Percentiles rank a stretch among this genome's conserved stretches.
phyloP scores from a whole-genome alignment of 1,140 invertebrate genomes.

The Parapsyche elsis region DNA sequence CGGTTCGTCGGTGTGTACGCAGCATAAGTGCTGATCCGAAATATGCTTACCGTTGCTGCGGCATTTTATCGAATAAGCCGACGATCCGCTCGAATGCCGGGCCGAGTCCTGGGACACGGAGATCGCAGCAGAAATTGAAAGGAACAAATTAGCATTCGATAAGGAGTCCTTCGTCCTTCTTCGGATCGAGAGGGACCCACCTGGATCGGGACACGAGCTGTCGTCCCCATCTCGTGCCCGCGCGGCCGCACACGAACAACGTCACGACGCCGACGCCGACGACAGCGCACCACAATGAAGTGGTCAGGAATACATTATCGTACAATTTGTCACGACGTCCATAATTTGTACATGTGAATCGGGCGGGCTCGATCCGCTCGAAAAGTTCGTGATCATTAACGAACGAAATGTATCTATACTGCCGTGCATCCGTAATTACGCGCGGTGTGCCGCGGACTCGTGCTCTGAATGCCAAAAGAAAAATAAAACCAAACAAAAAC shows the following conservation, averaged over 20 bases:
- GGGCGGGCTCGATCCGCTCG: neutral
- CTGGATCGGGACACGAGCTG: neutral
- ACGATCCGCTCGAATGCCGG: neutral
- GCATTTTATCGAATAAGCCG: too few species aligned
- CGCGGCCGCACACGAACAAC: conserved; percentile 22
- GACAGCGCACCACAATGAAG: conserved; percentile 36
- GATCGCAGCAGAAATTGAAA: neutral
- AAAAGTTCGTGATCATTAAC: conserved; percentile 38
- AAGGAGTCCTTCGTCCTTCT: neutral
- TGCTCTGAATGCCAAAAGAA: conserved; percentile 21
- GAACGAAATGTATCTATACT: neutral
- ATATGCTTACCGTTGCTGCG: too few species aligned
- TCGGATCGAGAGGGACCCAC: neutral
- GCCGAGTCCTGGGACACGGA: neutral
- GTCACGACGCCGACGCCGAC: neutral
- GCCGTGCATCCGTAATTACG: conserved; percentile 42
- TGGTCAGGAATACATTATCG: conserved; percentile 47
- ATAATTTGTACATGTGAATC: conserved; percentile 46
- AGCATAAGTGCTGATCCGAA: too few species aligned
- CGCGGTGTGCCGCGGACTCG: neutral
- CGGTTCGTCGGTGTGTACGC: too few species aligned
- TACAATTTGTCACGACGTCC: conserved; percentile 52
- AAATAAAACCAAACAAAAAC: too few species aligned
- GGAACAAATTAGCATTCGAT: neutral
- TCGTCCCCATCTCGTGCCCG: conserved; percentile 2